Conservation (phyloP, 1,140 invertebrate genomes). For the Heliconius hermathena region DNA sequence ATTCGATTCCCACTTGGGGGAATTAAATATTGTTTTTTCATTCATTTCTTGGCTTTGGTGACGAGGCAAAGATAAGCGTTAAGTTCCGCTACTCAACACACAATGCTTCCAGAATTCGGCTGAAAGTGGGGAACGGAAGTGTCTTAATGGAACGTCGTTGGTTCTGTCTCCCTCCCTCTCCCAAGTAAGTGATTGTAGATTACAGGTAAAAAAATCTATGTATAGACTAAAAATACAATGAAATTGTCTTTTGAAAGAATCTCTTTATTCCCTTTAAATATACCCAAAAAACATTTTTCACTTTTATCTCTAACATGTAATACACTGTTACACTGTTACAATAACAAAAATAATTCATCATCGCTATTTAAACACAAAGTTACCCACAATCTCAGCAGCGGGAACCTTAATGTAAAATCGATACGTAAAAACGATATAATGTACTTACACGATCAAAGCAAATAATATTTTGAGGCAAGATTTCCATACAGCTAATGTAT, state of each 20-base stretch:
- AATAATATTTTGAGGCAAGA: slow-evolving; percentile 51
- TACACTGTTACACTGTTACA: not conserved
- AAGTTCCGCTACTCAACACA: no score
- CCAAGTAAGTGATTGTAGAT: no score
- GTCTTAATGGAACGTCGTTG: no score
- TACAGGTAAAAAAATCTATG: no score
- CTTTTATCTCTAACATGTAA: not conserved
- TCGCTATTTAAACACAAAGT: not conserved
- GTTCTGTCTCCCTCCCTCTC: no score
- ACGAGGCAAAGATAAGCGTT: no score
- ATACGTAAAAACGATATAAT: slow-evolving; percentile 42
- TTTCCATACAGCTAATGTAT: slow-evolving; percentile 51
- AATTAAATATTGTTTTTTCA: no score
- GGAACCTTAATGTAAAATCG: slow-evolving; percentile 43
- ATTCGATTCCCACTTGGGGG: no score
- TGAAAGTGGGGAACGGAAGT: no score
- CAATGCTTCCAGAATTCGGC: no score
- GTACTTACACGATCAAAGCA: slow-evolving; percentile 48
- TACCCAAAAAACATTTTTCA: not conserved
- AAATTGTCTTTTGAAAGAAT: not conserved
- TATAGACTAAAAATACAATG: no score
- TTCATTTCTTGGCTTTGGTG: no score
- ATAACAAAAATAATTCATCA: slow-evolving; percentile 3
- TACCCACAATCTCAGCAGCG: slow-evolving; percentile 19
- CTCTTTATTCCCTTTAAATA: not conserved